Evolutionary conservation across 1,140 invertebrate genomes (phyloP).

Genomic region (Amyelois transitella): DNA sequence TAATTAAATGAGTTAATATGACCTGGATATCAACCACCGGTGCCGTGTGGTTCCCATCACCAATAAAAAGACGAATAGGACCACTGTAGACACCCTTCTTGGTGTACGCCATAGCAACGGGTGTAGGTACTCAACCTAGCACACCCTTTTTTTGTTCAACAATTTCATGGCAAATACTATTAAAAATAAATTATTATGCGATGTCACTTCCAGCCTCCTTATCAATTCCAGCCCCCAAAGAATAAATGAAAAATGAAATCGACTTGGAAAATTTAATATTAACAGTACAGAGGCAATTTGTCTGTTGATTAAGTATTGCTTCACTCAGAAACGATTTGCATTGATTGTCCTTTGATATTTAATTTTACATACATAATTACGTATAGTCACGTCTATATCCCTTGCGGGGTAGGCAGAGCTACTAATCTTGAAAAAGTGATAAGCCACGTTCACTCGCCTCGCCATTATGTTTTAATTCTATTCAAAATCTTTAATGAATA

Average conservation of each 20-base stretch:
- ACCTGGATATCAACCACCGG: too few relatives aligned
- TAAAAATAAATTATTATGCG: neutral
- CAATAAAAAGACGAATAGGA: too few relatives aligned
- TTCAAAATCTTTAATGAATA: too few relatives aligned
- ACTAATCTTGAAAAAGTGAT: too few relatives aligned
- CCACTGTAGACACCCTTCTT: too few relatives aligned
- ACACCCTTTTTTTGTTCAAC: neutral
- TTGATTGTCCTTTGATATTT: neutral
- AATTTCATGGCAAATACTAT: too few relatives aligned
- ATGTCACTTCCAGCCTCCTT: slow-evolving; percentile 15
- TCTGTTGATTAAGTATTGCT: slow-evolving; percentile 22
- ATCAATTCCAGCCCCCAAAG: slow-evolving; percentile 33
- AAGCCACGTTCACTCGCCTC: too few relatives aligned
- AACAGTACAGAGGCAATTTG: slow-evolving; percentile 32
- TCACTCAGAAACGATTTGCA: neutral
- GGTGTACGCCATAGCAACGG: too few relatives aligned
- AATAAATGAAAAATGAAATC: slow-evolving; percentile 69
- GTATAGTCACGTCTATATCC: neutral
- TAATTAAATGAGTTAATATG: too few relatives aligned
- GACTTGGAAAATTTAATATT: slow-evolving; percentile 65
- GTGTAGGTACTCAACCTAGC: slow-evolving; percentile 1
- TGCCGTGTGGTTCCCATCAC: too few relatives aligned
- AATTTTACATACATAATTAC: neutral
- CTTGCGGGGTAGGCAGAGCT: neutral
- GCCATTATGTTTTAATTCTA: too few relatives aligned